Evolutionary conservation across 2,113 vertebrate genomes (phyloP).

Genomic region (Pangasianodon gigas): DNA sequence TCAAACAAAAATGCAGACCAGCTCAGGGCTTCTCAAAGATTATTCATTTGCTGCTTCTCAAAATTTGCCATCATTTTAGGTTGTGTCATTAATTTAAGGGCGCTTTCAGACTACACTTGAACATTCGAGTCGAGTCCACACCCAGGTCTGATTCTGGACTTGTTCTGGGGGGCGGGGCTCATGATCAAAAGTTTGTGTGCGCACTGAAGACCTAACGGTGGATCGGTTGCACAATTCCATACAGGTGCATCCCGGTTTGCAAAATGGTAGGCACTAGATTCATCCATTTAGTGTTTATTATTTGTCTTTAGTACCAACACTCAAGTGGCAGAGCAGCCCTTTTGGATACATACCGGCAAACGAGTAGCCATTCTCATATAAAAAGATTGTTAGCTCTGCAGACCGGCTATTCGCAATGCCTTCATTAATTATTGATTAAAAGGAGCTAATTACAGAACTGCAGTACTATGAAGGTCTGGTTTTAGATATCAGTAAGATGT

Average conservation of each 20-base stretch:
- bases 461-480: neutral
- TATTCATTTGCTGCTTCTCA: neutral
- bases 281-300: neutral
- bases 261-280: neutral
- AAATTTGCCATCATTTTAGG: too few relatives aligned
- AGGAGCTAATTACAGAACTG: neutral
- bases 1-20: neutral
- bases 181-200: neutral
- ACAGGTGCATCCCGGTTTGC: neutral
- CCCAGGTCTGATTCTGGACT: neutral
- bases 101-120: neutral
- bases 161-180: neutral
- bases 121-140: neutral
- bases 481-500: neutral
- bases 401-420: too few relatives aligned
- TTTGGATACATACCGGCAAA: too few relatives aligned
- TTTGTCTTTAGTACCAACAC: neutral
- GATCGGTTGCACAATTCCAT: neutral
- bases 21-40: neutral
- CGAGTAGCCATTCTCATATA: too few relatives aligned
- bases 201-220: neutral
- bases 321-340: neutral
- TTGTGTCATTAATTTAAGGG: neutral
- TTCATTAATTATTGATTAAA: too few relatives aligned
- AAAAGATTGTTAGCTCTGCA: too few relatives aligned